These are phyloP conservation scores for Prorops nasuta DNA, from an alignment of 1,140 invertebrate genomes.

Conservation along the genomic window DNA sequence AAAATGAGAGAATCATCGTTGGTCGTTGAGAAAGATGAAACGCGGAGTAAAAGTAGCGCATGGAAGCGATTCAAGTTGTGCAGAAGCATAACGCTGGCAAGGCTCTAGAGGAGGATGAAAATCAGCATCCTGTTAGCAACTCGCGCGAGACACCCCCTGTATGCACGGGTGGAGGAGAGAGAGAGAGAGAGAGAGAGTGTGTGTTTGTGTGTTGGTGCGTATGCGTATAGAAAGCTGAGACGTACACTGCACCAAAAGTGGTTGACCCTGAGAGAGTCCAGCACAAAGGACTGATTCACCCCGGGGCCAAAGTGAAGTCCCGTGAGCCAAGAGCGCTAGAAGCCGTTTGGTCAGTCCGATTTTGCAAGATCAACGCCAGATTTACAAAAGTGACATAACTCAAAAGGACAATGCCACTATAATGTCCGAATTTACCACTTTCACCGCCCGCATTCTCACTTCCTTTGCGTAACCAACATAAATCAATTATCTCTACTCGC, in stretches of 20 bases:
- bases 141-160: conserved; percentile 27
- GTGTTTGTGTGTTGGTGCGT: conserved; percentile 23
- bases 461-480: no score
- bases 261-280: conserved; percentile 55
- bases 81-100: not conserved
- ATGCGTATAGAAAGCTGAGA: conserved; percentile 30
- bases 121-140: conserved; percentile 12
- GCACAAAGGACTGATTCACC: conserved; percentile 56
- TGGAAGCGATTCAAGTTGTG: no score
- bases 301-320: conserved; percentile 30
- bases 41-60: no score
- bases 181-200: no score
- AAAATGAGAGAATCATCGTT: no score
- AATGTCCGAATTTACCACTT: no score
- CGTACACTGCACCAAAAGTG: conserved; percentile 47
- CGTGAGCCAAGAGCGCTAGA: conserved; percentile 16
- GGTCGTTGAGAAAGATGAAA: no score
- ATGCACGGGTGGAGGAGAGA: conserved; percentile 20
- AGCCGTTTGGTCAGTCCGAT: conserved; percentile 25
- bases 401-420: conserved; percentile 6
- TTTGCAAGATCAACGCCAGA: conserved; percentile 22
- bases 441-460: no score
- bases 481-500: no score
- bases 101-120: not conserved
- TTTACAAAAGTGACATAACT: conserved; percentile 39